phyloP scores from a whole-genome alignment of 2,113 vertebrate species.

The Cinclus mexicanus region DNA sequence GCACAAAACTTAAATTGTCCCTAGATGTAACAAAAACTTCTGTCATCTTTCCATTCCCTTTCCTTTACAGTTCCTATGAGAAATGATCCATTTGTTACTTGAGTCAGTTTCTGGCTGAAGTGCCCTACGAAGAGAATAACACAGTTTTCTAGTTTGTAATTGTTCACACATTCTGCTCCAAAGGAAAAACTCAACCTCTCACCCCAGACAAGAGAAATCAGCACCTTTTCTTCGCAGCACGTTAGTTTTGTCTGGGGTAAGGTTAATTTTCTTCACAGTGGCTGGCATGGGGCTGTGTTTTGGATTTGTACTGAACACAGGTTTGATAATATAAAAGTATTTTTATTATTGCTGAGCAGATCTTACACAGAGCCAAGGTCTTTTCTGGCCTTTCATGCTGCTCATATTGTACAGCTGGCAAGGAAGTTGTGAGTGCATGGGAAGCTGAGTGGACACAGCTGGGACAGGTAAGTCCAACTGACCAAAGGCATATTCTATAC shows the following conservation, averaged over 20 bases:
- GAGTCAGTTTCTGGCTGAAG: background rate
- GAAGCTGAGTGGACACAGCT: background rate
- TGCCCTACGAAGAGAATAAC: background rate
- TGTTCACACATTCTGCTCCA: background rate
- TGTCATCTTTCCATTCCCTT: background rate
- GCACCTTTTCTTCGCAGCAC: background rate
- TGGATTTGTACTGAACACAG: background rate
- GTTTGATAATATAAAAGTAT: background rate
- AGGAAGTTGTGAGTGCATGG: background rate
- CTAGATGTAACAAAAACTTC: background rate
- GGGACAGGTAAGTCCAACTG: background rate
- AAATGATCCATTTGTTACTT: background rate
- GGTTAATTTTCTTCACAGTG: background rate
- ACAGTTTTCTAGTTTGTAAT: background rate
- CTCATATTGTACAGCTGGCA: background rate
- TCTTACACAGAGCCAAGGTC: background rate
- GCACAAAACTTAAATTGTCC: background rate
- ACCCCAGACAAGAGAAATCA: background rate
- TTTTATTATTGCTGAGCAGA: background rate
- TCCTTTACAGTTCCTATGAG: background rate
- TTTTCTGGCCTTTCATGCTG: background rate
- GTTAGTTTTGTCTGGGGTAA: background rate
- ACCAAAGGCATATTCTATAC: background rate
- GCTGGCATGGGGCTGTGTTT: background rate
- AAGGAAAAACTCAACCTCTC: background rate